Evolutionary conservation across 2,113 vertebrate species (phyloP), one percentile per base, ranked within the genome.

Genomic region (Oryzias curvinotus): DNA sequence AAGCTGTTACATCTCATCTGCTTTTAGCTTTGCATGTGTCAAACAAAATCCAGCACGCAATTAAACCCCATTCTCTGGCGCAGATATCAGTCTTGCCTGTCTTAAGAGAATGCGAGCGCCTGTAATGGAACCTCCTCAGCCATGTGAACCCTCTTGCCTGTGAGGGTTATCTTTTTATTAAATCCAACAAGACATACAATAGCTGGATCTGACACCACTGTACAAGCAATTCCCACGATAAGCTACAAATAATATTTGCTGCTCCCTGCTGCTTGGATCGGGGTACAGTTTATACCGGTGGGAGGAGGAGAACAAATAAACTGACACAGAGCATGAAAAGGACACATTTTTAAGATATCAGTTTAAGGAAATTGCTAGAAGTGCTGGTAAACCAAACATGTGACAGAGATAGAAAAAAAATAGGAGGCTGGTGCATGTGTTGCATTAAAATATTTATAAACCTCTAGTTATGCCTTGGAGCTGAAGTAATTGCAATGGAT

Each of bases 131-230:
- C 58, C 68, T 14, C 5, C 41, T 67, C 28, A 41, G 36, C 28
- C 0, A 1, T 16, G 56, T 44, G 41, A 68, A 71, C 68, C 62
- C 26, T 21, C 4, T 41, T 14, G 66, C 50, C 69, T 71, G 18
- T 0, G 18, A 63, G 69, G 48, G 14, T 41, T 61, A 64, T 78
- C 57, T 78, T 57, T 36, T 75, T 60, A 81, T 86, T 78, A 67
- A 79, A 83, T 81, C 70, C 80, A 79, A 83, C 61, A 69, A 65
- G 66, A 48, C 57, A 52, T 68, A 61, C 71, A 23, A 58, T 63
- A 44, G 53, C 41, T 41, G 42, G 57, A 57, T 63, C 10, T 48
- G 65, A 71, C 15, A 21, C 54, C 4, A 45, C 62, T 18, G 26
- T 43, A 53, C 58, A 30, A 53, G 61, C 50, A 54, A 82, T 72